Base-by-base conservation (phyloP, 2,888 invertebrate species). In the Maniola hyperantus region DNA sequence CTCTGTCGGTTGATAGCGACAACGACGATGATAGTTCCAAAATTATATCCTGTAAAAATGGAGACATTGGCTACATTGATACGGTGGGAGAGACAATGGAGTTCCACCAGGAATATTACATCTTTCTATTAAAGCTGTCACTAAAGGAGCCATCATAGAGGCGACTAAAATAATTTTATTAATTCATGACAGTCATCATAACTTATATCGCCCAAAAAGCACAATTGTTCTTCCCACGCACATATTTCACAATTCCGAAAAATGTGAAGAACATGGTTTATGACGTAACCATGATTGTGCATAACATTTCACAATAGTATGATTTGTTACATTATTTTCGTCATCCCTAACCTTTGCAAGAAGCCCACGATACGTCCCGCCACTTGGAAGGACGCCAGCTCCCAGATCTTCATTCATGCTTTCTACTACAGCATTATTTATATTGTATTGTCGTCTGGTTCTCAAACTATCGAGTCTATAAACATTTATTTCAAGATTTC, bases 301-400 rank as follows among this genome's bases (percentile, higher is more conserved):
- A 20, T 42, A n/a, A 65, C 53, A 64, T 79, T 78, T 72, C 76
- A 72, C 74, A 74, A 74, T 73, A 75, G 78, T 79, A 74, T 79
- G 76, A 78, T 76, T 78, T 77, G 76, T 82, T 78, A 81, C 73
- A 82, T 83, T 83, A 83, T 83, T 83, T 83, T 83, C 76, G 79
- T 85, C 84, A 88, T 85, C 85, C 79, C 83, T 87, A 87, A 87
- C 84, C 88, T 89, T 88, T 85, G 63, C 74, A 73, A 79, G 72
- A 67, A 72, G 71, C 79, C 82, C 79, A 83, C 83, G 81, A 67
- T 66, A 63, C 64, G 71, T 76, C 77, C 70, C 74, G 77, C 77
- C 72, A 73, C 73, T 85, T 88, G 88, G 87, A 83, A 64, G 68
- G n/a, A 63, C 13, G 81, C 88, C 88, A 88, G 75, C 68, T 67